Evolutionary conservation across 2,113 vertebrate genomes (phyloP), one percentile per base, ranked within the genome.

Genomic region (Ptilorrhoa leucosticta): DNA sequence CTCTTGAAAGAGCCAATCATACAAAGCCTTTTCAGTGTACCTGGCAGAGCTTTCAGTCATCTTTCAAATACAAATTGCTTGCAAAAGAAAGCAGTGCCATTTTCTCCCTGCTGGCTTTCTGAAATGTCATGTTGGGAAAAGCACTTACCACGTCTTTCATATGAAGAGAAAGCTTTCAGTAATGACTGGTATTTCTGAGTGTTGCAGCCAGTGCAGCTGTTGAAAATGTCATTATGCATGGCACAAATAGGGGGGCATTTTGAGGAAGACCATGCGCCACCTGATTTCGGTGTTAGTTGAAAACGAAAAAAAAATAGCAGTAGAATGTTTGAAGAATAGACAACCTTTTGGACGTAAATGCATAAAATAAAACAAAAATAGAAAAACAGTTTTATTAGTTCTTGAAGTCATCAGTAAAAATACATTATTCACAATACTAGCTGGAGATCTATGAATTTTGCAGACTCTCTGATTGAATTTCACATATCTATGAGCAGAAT

Each of bases 61-160:
- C 89, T 94, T 77, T 81, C 71, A 69, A 70, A 61, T 37, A 50
- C 71, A 58, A 70, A 90, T 86, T 66, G 54, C 75, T 83, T 63
- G 42, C 40, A 73, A 51, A 94, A 92, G 80, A 75, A 90, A 89
- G 64, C 35, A 70, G 40, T 63, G 51, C 51, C 68, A 63, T 92
- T 92, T 95, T 60, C 80, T 87, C 35, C 91, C 47, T 45, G 60
- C 64, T 83, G 86, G 18, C 68, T 96, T 80, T 61, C 48, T 76
- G 89, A 93, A 83, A 63, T 73, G 39, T 94, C 76, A 11, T 56
- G 54, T 70, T 80, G 72, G 69, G 81, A 92, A 93, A 92, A 89
- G 83, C 80, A 92, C 47, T 90, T 89, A 50, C 69, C 42, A 10
- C 3, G 4, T 68, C 68, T 91, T 93, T 87, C 57, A n/a, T 27